Evolutionary conservation across 1,140 invertebrate genomes (phyloP), one percentile per base, ranked within the genome.

Genomic region (Drosophila sulfurigaster): DNA sequence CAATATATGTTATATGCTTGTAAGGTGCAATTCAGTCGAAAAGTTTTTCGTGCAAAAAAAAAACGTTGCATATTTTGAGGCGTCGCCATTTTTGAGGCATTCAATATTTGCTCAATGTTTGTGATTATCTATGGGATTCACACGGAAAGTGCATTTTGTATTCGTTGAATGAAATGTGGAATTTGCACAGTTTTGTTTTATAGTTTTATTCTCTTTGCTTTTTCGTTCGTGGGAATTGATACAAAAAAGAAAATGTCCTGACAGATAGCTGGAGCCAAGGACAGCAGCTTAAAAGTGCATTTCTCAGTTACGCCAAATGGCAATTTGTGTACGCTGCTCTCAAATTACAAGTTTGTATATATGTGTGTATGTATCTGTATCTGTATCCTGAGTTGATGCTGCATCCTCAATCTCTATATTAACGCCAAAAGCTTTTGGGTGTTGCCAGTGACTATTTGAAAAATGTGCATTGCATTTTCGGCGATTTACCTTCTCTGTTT

Each of bases 251-350:
- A 54, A 69, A 57, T 79, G 69, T 89, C 67, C 81, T 79, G 83
- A 89, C 85, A 82, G 85, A 88, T 88, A 78, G 78, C 74, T 74
- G 63, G 79, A 78, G 75, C 58, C 77, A 78, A 73, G 60, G 64
- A 82, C 35, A 68, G 49, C 43, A 75, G 80, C 83, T 88, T 88
- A 80, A 83, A 88, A 87, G 83, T 88, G 80, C 83, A 88, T 89
- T 88, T 88, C 85, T 83, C 81, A 89, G 83, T 89, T 70, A 75
- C 80, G 75, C 67, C 80, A 81, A 80, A 81, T 89, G 85, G 85
- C 81, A 88, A 88, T 88, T 88, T 88, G 81, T 83, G 83, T 82
- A 82, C 71, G 85, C 54, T 63, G 28, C 75, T 70, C 72, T 70
- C 52, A 70, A 75, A 75, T 75, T 70, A 75, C 72, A 74, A 74